A percentile compares a stretch with the other conserved stretches of the same genome.
phyloP scores from a whole-genome alignment of 2,888 invertebrate species.

The Andrena bucephala region DNA sequence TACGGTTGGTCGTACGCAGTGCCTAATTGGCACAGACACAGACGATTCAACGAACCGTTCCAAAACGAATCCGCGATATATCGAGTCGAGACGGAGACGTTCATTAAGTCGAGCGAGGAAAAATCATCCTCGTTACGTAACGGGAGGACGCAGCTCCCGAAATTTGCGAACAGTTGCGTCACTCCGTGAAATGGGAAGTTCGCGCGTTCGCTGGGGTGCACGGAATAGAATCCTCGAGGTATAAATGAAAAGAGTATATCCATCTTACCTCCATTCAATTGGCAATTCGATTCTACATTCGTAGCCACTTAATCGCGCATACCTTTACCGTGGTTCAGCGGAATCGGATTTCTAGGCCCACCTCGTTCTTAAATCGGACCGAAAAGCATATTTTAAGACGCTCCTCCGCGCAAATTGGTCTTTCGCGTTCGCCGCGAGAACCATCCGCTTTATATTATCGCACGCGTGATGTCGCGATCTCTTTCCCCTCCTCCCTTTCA shows the following conservation, averaged over 20 bases:
- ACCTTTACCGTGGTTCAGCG: background rate
- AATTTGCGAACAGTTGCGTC: slow-evolving; percentile 57
- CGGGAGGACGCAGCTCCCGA: background rate
- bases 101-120: background rate
- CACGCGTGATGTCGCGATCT: too few species aligned
- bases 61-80: slow-evolving; percentile 3
- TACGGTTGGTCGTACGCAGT: background rate
- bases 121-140: slow-evolving; percentile 28
- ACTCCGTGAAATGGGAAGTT: slow-evolving; percentile 50
- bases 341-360: slow-evolving; percentile 32
- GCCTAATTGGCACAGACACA: background rate
- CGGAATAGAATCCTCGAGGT: slow-evolving; percentile 10
- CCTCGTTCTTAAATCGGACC: slow-evolving; percentile 12
- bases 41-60: background rate
- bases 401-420: slow-evolving; percentile 13
- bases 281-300: slow-evolving; percentile 2
- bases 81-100: background rate
- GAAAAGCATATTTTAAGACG: slow-evolving; percentile 15
- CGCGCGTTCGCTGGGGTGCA: slow-evolving; percentile 30
- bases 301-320: background rate
- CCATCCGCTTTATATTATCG: too few species aligned
- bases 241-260: slow-evolving; percentile 34
- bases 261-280: background rate
- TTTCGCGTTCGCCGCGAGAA: background rate
- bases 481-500: too few species aligned